Conservation (phyloP, 1,140 invertebrate species). For the Solenopsis invicta region DNA sequence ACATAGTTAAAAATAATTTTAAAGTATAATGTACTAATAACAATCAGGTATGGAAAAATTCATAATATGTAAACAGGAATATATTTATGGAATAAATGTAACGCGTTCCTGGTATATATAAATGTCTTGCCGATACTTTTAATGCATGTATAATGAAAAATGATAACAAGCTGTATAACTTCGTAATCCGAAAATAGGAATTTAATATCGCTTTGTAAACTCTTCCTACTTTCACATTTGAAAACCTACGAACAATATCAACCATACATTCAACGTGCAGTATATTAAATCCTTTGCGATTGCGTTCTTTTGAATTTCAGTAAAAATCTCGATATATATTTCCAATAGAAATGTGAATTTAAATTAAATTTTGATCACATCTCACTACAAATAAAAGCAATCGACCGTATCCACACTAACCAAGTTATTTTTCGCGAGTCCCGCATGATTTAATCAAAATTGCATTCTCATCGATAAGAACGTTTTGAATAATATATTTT, state of each 20-base stretch:
- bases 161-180: not conserved
- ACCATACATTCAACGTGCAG: not conserved
- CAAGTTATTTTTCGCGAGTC: conserved; percentile 27
- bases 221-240: not conserved
- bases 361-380: conserved; percentile 60
- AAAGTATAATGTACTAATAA: not conserved
- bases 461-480: not conserved
- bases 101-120: not conserved
- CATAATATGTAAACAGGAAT: conserved; percentile 1
- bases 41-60: not conserved
- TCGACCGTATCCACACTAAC: not conserved
- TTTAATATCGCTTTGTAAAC: not conserved
- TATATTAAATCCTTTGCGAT: conserved; percentile 26
- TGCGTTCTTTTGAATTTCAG: conserved; percentile 38
- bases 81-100: conserved; percentile 7
- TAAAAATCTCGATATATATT: conserved; percentile 35
- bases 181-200: not conserved
- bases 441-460: conserved; percentile 24
- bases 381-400: conserved; percentile 41
- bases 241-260: conserved; percentile 4
- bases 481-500: not conserved
- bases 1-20: conserved; percentile 22
- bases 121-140: not conserved
- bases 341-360: conserved; percentile 31
- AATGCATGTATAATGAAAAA: conserved; percentile 2